Conservation (phyloP, 2,888 invertebrate genomes). For the Branchipolynoe longqiensis region DNA sequence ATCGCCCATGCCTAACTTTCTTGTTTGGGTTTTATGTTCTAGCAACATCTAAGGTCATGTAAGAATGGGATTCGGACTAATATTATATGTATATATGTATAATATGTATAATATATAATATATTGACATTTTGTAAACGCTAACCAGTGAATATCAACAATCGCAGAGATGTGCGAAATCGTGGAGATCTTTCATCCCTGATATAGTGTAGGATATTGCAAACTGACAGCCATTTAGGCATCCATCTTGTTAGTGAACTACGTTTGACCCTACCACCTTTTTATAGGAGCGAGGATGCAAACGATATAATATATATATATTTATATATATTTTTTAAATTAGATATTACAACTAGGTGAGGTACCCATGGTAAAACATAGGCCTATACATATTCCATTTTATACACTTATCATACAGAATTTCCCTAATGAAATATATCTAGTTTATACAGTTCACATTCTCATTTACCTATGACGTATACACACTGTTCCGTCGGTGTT, state of each 20-base stretch:
- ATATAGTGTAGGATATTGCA: conserved; percentile 26
- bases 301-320: background rate
- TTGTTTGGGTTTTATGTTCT: too few relatives aligned
- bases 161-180: too few relatives aligned
- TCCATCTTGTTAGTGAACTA: conserved; percentile 22
- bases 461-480: conserved; percentile 36
- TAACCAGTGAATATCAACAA: too few relatives aligned
- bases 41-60: too few relatives aligned
- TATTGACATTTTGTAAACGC: too few relatives aligned
- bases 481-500: background rate
- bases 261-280: background rate
- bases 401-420: conserved; percentile 46
- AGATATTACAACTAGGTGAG: conserved; percentile 24
- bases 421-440: conserved; percentile 37
- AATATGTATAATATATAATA: too few relatives aligned
- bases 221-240: background rate
- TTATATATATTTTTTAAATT: conserved; percentile 38
- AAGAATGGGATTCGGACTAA: too few relatives aligned
- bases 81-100: too few relatives aligned
- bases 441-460: conserved; percentile 48
- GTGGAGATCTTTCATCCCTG: too few relatives aligned
- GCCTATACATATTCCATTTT: conserved; percentile 45
- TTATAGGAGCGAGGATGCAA: background rate
- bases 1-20: too few relatives aligned
- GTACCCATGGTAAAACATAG: background rate